Evolutionary conservation across 2,888 invertebrate genomes (phyloP), one percentile per base, ranked within the genome.

Genomic region (Eupithecia exiguata): DNA sequence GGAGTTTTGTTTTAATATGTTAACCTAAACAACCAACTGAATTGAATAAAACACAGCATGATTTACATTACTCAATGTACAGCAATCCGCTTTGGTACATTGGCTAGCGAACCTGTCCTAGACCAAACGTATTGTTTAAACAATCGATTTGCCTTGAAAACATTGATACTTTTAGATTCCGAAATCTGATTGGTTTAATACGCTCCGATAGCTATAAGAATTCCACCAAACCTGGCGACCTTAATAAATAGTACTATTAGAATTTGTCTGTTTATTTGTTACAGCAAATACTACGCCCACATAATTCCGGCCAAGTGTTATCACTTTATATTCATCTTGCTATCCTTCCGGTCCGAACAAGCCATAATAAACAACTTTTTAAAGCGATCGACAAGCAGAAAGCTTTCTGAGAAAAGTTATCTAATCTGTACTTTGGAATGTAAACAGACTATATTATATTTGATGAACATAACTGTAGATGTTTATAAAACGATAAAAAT

Each of bases 161-260:
- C 72, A 77, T 78, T 74, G 65, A 74, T 75, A 69, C 77, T 74
- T 43, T 70, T 70, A 63, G 70, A 76, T 75, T 79, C 74, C 69
- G 79, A 78, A 78, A 80, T 75, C n/a, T 72, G 72, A 79, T 80
- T 76, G 70, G 46, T 68, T 72, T 72, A 69, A 72, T 71, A 78
- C 77, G 79, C 78, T 78, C 72, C 77, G 69, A 76, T 75, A 74
- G 76, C 65, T 76, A 61, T 70, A 79, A 75, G 72, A 82, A 82
- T 82, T 81, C 66, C 80, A 86, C 84, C 81, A 76, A 36, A 76
- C 67, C 40, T 63, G 70, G 72, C 75, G 79, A 75, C 84, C 84
- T 84, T 82, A 74, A 73, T 35, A 65, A 53, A 65, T 72, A 30
- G 5, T 62, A 18, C 62, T 16, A 62, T 18, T 35, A 35, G 1